Evolutionary conservation across 2,797 vertebrate genomes (phyloP).

Genomic region (Falco peregrinus): DNA sequence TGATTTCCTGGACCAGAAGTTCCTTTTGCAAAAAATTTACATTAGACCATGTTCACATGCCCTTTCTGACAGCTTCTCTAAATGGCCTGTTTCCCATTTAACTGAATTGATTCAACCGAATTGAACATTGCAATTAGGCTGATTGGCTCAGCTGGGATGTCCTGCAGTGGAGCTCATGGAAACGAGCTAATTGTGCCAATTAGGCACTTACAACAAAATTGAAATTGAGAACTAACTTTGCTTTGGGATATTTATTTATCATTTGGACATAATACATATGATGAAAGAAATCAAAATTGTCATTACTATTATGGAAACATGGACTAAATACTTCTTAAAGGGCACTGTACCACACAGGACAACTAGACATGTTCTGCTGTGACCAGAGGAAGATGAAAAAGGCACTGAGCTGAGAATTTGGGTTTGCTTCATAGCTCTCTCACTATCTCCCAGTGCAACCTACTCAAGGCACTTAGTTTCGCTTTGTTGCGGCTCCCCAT

Average conservation of each 20-base stretch:
- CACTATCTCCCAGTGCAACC: neutral
- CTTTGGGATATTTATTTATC: neutral
- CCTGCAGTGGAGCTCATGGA: neutral
- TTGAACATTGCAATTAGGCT: neutral
- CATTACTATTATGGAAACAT: neutral
- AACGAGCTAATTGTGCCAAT: neutral
- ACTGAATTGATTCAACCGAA: neutral
- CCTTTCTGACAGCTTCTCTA: neutral
- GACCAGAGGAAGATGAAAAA: neutral
- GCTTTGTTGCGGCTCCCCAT: conserved; percentile 7
- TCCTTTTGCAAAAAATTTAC: neutral
- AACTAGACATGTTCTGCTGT: neutral
- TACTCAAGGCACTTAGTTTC: neutral
- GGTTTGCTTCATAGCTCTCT: neutral
- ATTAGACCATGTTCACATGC: neutral
- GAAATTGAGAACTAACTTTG: neutral
- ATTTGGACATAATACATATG: neutral
- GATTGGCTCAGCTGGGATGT: neutral
- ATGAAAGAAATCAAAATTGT: neutral
- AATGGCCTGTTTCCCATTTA: neutral
- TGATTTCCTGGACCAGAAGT: neutral
- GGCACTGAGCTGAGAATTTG: neutral
- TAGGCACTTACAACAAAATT: neutral
- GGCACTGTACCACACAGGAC: neutral
- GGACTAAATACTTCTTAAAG: neutral